Conservation (phyloP, 2,113 vertebrate genomes). For the Halichoerus grypus region DNA sequence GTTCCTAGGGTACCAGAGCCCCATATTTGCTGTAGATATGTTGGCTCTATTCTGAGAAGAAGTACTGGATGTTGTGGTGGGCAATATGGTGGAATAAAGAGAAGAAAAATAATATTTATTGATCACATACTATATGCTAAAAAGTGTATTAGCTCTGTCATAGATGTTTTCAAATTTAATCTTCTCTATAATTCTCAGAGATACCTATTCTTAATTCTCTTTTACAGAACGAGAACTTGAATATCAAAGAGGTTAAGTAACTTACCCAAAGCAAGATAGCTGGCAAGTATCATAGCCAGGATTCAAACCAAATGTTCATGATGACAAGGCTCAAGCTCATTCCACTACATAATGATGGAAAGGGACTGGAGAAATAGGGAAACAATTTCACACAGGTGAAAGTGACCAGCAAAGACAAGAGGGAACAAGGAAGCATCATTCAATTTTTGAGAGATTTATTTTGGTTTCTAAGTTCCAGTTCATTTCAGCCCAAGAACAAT, state of each 20-base stretch:
- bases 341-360: background rate
- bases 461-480: constrained; percentile 61
- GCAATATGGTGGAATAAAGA: background rate
- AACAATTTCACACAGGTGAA: background rate
- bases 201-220: constrained; percentile 5
- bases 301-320: background rate
- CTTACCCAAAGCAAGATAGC: background rate
- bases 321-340: background rate
- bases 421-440: background rate
- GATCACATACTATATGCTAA: background rate
- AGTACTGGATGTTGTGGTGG: background rate
- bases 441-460: constrained; percentile 26
- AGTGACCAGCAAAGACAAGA: background rate
- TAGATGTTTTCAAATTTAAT: background rate
- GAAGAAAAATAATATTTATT: background rate
- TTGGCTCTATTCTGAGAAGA: background rate
- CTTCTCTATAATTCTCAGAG: background rate
- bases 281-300: background rate
- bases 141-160: constrained; percentile 2
- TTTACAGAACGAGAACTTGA: constrained; percentile 33
- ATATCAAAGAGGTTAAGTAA: constrained; percentile 22
- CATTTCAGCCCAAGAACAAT: constrained; percentile 59
- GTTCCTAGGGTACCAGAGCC: background rate
- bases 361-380: background rate
- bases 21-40: background rate